Evolutionary conservation across 2,113 vertebrate species (phyloP), one percentile per base, ranked within the genome.

Genomic region (Cololabis saira): DNA sequence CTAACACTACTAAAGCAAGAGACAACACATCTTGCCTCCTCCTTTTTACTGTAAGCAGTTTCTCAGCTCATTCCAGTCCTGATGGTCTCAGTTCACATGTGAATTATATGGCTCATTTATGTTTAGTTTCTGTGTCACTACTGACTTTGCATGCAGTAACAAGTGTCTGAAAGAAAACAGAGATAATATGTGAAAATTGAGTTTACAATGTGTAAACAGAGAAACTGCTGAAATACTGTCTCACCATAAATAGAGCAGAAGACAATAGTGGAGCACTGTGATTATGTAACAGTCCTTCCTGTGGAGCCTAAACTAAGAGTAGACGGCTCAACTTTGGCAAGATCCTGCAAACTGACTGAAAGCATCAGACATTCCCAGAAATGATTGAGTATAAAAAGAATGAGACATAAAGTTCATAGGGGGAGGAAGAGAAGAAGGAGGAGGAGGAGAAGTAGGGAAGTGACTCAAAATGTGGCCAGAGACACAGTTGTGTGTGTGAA

Each of bases 221-320:
- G 4, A 17, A 51, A 52, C 24, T 5, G 48, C 68, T 51, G 37
- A 58, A 65, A 71, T 18, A 62, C 8, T 51, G 14, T 15, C 4
- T 45, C 4, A 1, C 63, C 40, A 64, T 51, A 68, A 73, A 74
- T 63, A 71, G 61, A 76, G 30, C 12, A 64, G 22, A 70, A 19
- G 45, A 81, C 78, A 85, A 71, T 56, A 30, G 37, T 40, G 54
- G 42, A 73, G 45, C 22, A 27, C 62, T 24, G 24, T n/a, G 8
- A 56, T 74, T 69, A 81, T 49, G 59, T 68, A 76, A 81, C 63
- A 42, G 58, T n/a, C 37, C 37, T 69, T 71, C 70, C 52, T 58
- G 42, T 58, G 24, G 8, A 63, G 55, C 22, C 66, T 66, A 40
- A 68, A 74, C 75, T 76, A 72, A 45, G 54, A 40, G 3, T 37